Base-by-base conservation (phyloP, 2,797 vertebrate genomes). In the Lepidocolaptes lacrymiger region DNA sequence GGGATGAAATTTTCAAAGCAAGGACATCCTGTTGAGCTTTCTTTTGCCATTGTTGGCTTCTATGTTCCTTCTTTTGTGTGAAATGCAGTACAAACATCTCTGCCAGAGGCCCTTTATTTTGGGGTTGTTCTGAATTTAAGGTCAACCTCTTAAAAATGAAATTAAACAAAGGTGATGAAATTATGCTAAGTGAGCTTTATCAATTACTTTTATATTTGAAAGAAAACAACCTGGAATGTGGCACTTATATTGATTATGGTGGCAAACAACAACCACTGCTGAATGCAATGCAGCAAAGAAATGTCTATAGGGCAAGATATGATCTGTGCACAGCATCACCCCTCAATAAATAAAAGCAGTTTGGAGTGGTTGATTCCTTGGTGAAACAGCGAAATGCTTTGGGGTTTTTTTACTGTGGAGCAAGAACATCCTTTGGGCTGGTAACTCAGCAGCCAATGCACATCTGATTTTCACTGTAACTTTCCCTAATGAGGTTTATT, bases 81-180 rank as follows among this genome's bases (percentile, higher is more conserved):
- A 89, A 66, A 24, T 11, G 2, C 39, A 39, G 49, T 66, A 61
- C 26, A 79, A 78, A 83, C 77, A 32, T 85, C 56, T 92, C 56
- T 88, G 66, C 48, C 72, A 49, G 51, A 89, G 43, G 51, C 59
- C 34, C 93, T 83, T 80, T 77, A 48, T 88, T 90, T 96, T 85
- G 46, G 46, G 22, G n/a, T 62, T 95, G 84, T 81, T 89, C 41
- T 89, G 55, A 91, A 91, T 96, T 87, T 93, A 72, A 91, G 77
- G 68, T 87, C 84, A 94, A 34, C 12, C 3, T 15, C 72, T 94
- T 69, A 67, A 89, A 96, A 88, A 85, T 82, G 28, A 88, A 34
- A 67, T 88, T 92, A 83, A 91, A 58, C 24, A 75, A 78, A 94
- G 34, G 67, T 85, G 69, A 73, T 63, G 22, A 82, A 93, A 78